Conservation (phyloP, 1,140 invertebrate genomes). For the Sarcophaga bullata region DNA sequence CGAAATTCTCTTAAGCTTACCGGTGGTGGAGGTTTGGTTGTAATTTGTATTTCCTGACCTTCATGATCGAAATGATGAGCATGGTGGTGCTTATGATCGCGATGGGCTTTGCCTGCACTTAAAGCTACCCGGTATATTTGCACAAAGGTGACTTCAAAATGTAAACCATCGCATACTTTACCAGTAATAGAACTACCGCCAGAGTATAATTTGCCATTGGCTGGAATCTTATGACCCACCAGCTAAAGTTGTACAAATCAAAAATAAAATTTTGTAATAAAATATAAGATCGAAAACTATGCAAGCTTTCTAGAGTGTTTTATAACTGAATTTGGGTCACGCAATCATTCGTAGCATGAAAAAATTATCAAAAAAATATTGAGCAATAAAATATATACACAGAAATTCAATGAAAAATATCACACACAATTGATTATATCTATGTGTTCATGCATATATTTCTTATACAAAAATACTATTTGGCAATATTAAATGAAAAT, state of each 20-base stretch:
- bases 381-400: no score
- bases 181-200: slow-evolving; percentile 75
- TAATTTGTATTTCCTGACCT: slow-evolving; percentile 70
- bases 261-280: no score
- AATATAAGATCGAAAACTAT: no score
- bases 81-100: slow-evolving; percentile 85
- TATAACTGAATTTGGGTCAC: no score
- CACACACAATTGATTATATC: no score
- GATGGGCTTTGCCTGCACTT: slow-evolving; percentile 83
- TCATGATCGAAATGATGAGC: slow-evolving; percentile 81
- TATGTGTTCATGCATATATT: no score
- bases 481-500: no score
- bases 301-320: no score
- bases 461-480: no score
- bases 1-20: slow-evolving; percentile 50
- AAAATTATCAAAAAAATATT: no score
- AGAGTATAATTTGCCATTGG: slow-evolving; percentile 77
- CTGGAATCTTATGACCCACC: slow-evolving; percentile 79
- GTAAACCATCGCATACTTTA: slow-evolving; percentile 73
- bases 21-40: slow-evolving; percentile 69
- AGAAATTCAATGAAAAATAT: no score
- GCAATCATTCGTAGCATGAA: no score
- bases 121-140: slow-evolving; percentile 81
- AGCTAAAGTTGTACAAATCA: slow-evolving; percentile 68
- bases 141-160: slow-evolving; percentile 82